Evolutionary conservation across 2,888 invertebrate genomes (phyloP), one percentile per base, ranked within the genome.

Genomic region (Bedellia somnulentella): DNA sequence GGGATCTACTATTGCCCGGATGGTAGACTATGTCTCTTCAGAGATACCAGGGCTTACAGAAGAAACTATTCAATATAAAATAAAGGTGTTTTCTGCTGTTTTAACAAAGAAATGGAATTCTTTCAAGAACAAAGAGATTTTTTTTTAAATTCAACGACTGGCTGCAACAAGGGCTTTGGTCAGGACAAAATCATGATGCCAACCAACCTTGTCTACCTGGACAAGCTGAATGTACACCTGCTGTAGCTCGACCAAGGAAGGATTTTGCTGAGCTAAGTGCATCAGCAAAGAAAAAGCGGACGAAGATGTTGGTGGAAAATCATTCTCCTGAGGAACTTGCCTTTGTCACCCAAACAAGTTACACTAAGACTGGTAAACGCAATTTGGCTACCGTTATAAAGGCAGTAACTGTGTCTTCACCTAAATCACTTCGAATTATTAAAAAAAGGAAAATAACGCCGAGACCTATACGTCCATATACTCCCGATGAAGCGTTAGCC

Each of bases 311-410:
- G 23, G 23, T 23, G 4, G n/a, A 10, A 11, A 23, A 11, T 11
- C 23, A 23, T n/a, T 10, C n/a, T 23, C 23, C 23, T 23, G 23
- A 23, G 11, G 23, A 23, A 23, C 23, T 23, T 4, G 23, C 23
- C n/a, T 23, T 23, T 23, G 23, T 11, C n/a, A 23, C 23, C 9
- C 23, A 23, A 23, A 11, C 11, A n/a, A 11, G 23, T 4, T 23
- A 10, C 11, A 11, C 23, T 10, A 23, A 23, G 11, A 4, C 9
- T 6, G 23, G 23, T 10, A 4, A 23, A 11, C 9, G 23, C 9
- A 23, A 23, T 11, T 9, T 23, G 11, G 23, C 23, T 9, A 9
- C 9, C 11, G 23, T 23, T 9, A 23, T 23, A 23, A 23, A 23
- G 10, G 11, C 9, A 23, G 23, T 11, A 4, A 6, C 23, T 4